Conservation (phyloP, 1,140 invertebrate genomes). For the Brachionus manjavacas region DNA sequence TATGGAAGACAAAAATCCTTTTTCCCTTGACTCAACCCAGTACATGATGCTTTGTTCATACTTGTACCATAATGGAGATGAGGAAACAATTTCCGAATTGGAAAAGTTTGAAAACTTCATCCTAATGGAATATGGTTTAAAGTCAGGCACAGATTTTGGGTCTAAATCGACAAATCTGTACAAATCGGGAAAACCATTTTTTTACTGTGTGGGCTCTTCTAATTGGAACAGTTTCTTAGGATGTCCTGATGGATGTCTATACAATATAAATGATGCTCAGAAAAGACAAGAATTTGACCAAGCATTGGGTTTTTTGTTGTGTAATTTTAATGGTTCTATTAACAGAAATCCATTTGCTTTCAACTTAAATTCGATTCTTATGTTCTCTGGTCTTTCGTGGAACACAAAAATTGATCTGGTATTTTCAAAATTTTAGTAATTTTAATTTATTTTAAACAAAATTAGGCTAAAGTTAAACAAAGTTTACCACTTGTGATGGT, state of each 20-base stretch:
- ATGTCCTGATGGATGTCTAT: constrained; percentile 22
- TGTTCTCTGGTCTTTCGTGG: constrained; percentile 31
- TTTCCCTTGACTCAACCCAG: neutral
- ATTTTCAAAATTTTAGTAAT: neutral
- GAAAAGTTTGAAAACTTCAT: constrained; percentile 22
- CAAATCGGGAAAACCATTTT: constrained; percentile 25
- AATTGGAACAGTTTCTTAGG: constrained; percentile 39
- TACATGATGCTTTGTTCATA: constrained; percentile 40
- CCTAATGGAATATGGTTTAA: constrained; percentile 40
- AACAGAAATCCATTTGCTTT: constrained; percentile 37
- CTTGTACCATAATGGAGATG: constrained; percentile 27
- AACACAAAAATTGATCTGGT: neutral
- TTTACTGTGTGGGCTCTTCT: constrained; percentile 19
- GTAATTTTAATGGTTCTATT: neutral
- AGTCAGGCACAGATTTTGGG: constrained; percentile 26
- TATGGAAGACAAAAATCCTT: constrained; percentile 35
- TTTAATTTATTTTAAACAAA: no score
- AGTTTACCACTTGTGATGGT: constrained; percentile 26
- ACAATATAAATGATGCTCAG: constrained; percentile 27
- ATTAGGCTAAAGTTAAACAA: neutral
- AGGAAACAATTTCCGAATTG: constrained; percentile 14
- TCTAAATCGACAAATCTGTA: constrained; percentile 32
- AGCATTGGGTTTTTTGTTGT: constrained; percentile 12
- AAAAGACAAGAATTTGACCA: constrained; percentile 9
- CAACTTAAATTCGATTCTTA: constrained; percentile 34